phyloP scores from a whole-genome alignment of 2,797 vertebrate genomes.

The Manis pentadactyla region DNA sequence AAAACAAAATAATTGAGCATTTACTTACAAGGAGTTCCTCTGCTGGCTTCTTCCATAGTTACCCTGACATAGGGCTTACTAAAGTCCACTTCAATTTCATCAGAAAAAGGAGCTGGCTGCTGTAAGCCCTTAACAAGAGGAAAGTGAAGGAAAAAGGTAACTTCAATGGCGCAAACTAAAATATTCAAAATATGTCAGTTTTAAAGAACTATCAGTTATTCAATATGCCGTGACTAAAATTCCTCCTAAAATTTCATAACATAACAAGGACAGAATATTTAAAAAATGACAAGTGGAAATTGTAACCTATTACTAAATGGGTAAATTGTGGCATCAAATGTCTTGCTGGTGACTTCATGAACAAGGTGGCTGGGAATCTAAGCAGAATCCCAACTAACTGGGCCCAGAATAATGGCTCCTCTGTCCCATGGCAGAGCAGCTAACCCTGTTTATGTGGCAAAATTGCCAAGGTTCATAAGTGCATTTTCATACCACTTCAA shows the following conservation, averaged over 20 bases:
- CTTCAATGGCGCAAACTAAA: neutral
- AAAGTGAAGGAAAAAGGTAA: slow-evolving; percentile 67
- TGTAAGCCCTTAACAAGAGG: slow-evolving; percentile 90
- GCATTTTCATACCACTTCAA: neutral
- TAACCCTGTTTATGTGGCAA: neutral
- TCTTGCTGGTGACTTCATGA: slow-evolving; percentile 19
- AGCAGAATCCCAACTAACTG: neutral
- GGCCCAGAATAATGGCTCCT: neutral
- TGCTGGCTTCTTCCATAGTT: slow-evolving; percentile 94
- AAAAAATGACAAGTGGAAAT: slow-evolving; percentile 36
- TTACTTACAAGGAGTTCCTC: slow-evolving; percentile 95
- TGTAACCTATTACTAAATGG: neutral
- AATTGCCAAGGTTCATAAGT: neutral
- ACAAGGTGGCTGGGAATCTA: neutral
- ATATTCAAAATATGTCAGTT: neutral
- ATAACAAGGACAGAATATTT: neutral
- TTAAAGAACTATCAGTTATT: slow-evolving; percentile 61
- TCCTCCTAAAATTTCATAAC: slow-evolving; percentile 60
- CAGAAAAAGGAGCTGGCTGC: slow-evolving; percentile 96
- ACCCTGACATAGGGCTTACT: slow-evolving; percentile 93
- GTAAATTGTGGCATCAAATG: neutral
- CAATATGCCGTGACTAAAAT: neutral
- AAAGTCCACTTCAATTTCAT: slow-evolving; percentile 92
- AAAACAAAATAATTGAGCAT: slow-evolving; percentile 42
- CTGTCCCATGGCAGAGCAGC: neutral